Conservation (phyloP, 2,797 vertebrate genomes). For the Bradypus variegatus region DNA sequence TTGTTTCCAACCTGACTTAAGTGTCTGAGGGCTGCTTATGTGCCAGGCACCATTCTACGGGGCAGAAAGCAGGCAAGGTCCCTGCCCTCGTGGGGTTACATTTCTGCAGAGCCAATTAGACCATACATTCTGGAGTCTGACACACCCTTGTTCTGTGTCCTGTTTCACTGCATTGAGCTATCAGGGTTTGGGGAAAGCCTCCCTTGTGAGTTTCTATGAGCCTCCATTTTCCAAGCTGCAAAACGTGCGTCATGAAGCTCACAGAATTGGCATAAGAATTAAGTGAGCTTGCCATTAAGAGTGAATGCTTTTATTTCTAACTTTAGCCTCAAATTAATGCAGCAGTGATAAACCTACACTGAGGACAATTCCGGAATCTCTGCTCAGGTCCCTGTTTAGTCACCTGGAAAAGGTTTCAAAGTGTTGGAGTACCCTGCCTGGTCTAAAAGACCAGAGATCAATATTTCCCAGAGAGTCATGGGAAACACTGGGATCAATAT, state of each 20-base stretch:
- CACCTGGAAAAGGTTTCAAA: neutral
- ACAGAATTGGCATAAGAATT: neutral
- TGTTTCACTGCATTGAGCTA: neutral
- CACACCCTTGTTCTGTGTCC: neutral
- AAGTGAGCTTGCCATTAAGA: neutral
- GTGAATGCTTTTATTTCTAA: neutral
- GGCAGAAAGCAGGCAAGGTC: neutral
- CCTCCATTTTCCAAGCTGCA: neutral
- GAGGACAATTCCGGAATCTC: neutral
- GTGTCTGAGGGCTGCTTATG: rapidly evolving
- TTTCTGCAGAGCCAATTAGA: neutral
- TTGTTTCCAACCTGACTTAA: neutral
- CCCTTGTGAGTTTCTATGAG: neutral
- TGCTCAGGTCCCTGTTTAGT: neutral
- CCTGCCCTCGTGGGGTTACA: rapidly evolving
- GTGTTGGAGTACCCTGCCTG: neutral
- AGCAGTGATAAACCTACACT: neutral
- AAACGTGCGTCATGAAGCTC: neutral
- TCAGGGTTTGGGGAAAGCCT: neutral
- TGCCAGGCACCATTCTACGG: neutral
- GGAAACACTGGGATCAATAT: neutral
- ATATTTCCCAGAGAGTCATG: neutral
- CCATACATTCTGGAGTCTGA: rapidly evolving
- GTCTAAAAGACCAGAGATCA: neutral
- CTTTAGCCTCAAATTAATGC: neutral